Conservation (phyloP, 2,113 vertebrate species). For the Pelecanus crispus region DNA sequence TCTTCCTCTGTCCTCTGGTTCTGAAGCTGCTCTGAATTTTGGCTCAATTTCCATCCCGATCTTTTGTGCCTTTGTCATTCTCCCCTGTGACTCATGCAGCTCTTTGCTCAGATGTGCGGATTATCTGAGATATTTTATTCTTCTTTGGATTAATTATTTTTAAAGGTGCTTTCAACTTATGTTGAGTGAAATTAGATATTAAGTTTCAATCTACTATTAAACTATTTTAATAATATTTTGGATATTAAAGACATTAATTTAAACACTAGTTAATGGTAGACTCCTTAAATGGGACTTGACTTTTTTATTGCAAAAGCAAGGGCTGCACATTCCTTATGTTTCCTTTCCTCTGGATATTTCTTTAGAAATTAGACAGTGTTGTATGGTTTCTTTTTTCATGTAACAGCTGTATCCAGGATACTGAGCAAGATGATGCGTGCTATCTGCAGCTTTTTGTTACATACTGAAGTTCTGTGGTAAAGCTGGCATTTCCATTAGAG, state of each 20-base stretch:
- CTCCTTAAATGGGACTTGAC: not conserved
- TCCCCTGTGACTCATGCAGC: not conserved
- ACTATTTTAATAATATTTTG: not conserved
- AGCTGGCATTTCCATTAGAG: not conserved
- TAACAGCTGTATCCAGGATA: not conserved
- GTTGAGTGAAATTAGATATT: not conserved
- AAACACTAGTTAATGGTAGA: not conserved
- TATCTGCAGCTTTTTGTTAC: not conserved
- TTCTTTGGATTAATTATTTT: constrained; percentile 18
- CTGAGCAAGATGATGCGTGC: not conserved
- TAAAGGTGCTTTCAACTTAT: not conserved
- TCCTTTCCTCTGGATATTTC: not conserved
- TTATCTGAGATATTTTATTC: not conserved
- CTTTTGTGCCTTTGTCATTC: constrained; percentile 8
- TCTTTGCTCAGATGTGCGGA: not conserved
- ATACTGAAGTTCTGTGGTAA: not conserved
- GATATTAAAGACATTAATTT: not conserved
- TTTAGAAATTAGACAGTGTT: not conserved
- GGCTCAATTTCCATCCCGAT: not conserved
- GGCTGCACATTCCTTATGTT: not conserved
- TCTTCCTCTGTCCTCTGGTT: not conserved
- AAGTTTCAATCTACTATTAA: not conserved
- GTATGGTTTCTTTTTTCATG: not conserved
- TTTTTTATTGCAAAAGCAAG: not conserved
- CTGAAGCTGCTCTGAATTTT: constrained; percentile 9